Percentiles rank a stretch among this genome's conserved stretches.
Evolutionary conservation across 2,113 vertebrate genomes (phyloP).

Genomic region (Trichechus manatus): DNA sequence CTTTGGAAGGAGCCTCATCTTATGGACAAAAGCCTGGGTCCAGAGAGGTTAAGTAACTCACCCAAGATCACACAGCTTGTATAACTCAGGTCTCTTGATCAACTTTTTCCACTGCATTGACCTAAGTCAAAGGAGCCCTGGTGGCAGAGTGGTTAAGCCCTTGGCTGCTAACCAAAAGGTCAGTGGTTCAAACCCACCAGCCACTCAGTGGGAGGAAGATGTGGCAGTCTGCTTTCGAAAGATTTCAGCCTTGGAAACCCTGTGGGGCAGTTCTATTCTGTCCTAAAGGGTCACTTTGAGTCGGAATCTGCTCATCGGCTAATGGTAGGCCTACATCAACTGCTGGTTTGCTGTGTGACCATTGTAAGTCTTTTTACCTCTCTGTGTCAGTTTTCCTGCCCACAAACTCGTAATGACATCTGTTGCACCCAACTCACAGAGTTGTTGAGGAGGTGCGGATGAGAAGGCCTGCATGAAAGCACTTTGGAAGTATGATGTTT

Average conservation of each 20-base stretch:
- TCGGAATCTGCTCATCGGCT: background rate
- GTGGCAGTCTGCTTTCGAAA: background rate
- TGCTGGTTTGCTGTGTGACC: conserved; percentile 17
- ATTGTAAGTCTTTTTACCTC: background rate
- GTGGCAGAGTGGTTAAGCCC: background rate
- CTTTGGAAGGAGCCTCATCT: background rate
- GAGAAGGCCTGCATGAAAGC: background rate
- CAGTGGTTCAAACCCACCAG: background rate
- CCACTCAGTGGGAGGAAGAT: background rate
- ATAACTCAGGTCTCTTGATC: background rate
- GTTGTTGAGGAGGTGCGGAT: background rate
- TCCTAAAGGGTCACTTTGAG: background rate
- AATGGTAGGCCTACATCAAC: background rate
- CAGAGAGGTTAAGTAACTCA: background rate
- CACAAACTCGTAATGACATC: background rate
- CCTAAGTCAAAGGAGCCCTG: background rate
- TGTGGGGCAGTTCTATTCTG: background rate
- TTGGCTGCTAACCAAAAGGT: background rate
- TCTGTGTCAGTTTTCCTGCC: background rate
- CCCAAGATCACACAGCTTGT: background rate
- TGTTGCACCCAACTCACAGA: background rate
- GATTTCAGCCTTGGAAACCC: background rate
- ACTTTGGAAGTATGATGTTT: background rate
- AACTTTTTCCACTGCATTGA: background rate
- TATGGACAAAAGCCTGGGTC: background rate